These are phyloP conservation scores for Peromyscus californicus DNA, from an alignment of 2,113 vertebrate genomes.

Conservation along the genomic window DNA sequence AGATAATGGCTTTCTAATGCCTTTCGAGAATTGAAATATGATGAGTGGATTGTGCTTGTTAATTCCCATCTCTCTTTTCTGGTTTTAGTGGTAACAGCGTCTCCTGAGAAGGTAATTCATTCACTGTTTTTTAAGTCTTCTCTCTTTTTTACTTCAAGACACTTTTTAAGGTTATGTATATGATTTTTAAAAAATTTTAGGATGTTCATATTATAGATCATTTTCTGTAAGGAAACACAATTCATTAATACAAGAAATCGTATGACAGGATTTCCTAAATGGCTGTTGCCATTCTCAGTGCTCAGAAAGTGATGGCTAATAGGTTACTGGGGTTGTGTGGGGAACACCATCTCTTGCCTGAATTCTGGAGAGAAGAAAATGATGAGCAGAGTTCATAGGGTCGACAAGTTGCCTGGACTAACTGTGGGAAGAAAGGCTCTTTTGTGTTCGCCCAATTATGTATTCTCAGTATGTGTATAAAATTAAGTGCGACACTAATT, in stretches of 20 bases:
- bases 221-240: neutral
- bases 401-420: neutral
- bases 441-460: neutral
- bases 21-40: constrained; percentile 45
- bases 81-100: constrained; percentile 92
- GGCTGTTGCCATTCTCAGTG: neutral
- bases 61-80: constrained; percentile 83
- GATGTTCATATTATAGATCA: neutral
- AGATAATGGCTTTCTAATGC: neutral
- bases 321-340: neutral
- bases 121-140: constrained; percentile 55
- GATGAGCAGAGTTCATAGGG: neutral
- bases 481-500: neutral
- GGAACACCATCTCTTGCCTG: neutral
- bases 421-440: neutral
- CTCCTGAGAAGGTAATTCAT: constrained; percentile 92
- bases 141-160: neutral
- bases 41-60: neutral
- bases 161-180: neutral
- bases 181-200: neutral
- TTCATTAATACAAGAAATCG: constrained; percentile 7
- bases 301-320: neutral
- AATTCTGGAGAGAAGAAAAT: neutral
- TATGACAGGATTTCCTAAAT: neutral
- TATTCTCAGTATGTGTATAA: neutral